Conservation (phyloP, 2,888 invertebrate species). For the Sarcophaga variegata region DNA sequence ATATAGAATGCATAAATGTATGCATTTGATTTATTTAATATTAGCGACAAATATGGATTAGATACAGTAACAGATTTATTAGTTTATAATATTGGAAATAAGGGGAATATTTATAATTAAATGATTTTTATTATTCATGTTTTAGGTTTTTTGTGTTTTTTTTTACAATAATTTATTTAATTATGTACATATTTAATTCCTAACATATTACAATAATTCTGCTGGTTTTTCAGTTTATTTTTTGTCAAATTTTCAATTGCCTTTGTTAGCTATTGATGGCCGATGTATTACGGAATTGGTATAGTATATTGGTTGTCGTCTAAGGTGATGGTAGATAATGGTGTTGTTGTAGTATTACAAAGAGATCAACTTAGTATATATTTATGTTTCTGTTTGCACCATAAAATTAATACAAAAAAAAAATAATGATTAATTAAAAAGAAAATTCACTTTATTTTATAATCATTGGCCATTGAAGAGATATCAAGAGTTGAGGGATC, state of each 20-base stretch:
- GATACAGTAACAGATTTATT: slow-evolving; percentile 3
- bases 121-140: neutral
- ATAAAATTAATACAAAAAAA: neutral
- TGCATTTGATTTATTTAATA: neutral
- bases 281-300: neutral
- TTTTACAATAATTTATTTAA: slow-evolving; percentile 69
- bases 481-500: neutral
- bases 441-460: slow-evolving; percentile 16
- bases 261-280: neutral
- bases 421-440: neutral
- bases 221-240: neutral
- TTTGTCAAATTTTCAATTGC: neutral
- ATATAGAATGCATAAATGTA: neutral
- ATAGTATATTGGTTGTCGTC: neutral
- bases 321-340: neutral
- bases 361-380: slow-evolving; percentile 70
- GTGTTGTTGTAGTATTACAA: slow-evolving; percentile 68
- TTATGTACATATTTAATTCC: slow-evolving; percentile 63
- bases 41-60: slow-evolving; percentile 23
- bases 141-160: slow-evolving; percentile 73
- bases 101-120: slow-evolving; percentile 32
- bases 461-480: slow-evolving; percentile 24
- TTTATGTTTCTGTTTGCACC: slow-evolving; percentile 28
- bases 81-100: neutral
- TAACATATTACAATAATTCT: slow-evolving; percentile 45